phyloP scores from a whole-genome alignment of 2,113 vertebrate genomes.

The Danionella cerebrum region DNA sequence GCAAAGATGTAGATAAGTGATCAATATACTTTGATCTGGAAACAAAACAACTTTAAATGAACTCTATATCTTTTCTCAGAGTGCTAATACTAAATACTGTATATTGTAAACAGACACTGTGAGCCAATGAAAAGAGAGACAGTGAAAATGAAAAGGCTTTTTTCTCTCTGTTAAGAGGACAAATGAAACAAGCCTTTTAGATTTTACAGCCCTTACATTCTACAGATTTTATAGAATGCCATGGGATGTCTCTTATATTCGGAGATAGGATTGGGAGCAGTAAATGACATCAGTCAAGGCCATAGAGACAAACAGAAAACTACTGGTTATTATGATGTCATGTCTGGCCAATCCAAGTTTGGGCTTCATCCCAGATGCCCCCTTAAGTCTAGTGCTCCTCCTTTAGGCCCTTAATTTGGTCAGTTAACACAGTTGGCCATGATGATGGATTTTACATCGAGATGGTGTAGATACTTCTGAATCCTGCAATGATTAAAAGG shows the following conservation, averaged over 20 bases:
- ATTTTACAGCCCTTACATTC: slow-evolving; percentile 8
- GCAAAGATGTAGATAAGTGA: neutral
- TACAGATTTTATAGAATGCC: too few species aligned
- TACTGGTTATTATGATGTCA: slow-evolving; percentile 21
- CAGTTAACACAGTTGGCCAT: neutral
- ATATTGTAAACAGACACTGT: neutral
- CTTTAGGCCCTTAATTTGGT: neutral
- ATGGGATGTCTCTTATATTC: slow-evolving; percentile 21
- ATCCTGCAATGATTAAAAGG: neutral
- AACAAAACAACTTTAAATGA: neutral
- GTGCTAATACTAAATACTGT: neutral
- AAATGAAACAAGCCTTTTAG: neutral
- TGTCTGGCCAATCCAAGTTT: slow-evolving; percentile 26
- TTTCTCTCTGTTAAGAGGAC: slow-evolving; percentile 5
- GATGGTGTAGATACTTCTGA: neutral
- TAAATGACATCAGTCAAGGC: slow-evolving; percentile 15
- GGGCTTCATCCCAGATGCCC: neutral
- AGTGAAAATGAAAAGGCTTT: neutral
- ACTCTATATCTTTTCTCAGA: neutral
- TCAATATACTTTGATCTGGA: neutral
- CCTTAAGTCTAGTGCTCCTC: neutral
- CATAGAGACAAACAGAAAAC: neutral
- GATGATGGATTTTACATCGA: too few species aligned
- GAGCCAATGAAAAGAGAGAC: neutral
- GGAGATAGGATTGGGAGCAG: neutral